Base-by-base conservation (phyloP, 2,888 invertebrate genomes). In the Euzophera pinguis region DNA sequence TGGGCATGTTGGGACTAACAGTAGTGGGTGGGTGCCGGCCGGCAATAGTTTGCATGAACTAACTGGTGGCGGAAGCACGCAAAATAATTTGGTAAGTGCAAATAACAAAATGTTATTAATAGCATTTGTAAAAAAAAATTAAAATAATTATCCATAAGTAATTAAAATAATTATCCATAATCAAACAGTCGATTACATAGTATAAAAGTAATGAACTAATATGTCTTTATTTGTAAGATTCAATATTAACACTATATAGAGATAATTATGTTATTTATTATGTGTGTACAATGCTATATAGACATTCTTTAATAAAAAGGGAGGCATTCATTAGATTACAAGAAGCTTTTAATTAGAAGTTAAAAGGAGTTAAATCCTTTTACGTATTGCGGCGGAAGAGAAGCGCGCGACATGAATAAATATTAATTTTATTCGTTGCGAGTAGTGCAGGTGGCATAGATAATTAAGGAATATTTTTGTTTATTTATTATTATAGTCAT, bases 181-280 rank as follows among this genome's bases (percentile, higher is more conserved):
- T 32, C 10, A 10, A 7, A 32, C 32, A 2, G 32, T 1, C 16
- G 14, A 39, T 39, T 39, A 16, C 13, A 5, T 16, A 16, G 8
- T 14, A n/a, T n/a, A 3, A 39, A 22, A 27, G 14, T 16, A n/a
- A 13, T 13, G 29, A 12, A 48, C 37, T 8, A 48, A 48, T 22
- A 37, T 17, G 35, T 35, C 16, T 13, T 22, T 14, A 45, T 34
- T 10, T 32, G 42, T 12, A 43, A 43, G 42, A 45, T 3, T 43
- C 10, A 45, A 32, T 6, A 32, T 13, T 7, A 10, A 10, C n/a
- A n/a, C 57, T 53, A 41, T 56, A 57, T 54, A 47, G 50, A 53
- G 54, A 45, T 58, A 55, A 60, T 59, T 60, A 56, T 49, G 41
- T 54, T 45, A 49, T 57, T 60, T 60, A 62, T 58, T 57, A 57